Evolutionary conservation across 2,797 vertebrate species (phyloP).

Genomic region (Poeciliopsis turneri): DNA sequence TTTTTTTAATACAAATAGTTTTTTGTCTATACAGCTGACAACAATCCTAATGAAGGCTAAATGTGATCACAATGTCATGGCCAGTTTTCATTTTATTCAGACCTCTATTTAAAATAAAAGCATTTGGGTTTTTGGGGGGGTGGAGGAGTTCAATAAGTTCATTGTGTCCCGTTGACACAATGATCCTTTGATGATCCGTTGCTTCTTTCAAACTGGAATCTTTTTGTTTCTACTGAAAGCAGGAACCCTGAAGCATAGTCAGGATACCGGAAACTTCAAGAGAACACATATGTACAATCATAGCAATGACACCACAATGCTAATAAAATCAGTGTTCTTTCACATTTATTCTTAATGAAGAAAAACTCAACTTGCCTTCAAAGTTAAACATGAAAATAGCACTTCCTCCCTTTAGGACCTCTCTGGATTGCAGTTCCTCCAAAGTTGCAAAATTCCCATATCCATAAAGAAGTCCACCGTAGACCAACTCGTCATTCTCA

Average conservation of each 20-base stretch:
- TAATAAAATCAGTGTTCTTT: not conserved
- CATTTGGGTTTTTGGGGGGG: too few relatives aligned
- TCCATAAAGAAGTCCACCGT: not conserved
- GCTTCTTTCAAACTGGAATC: not conserved
- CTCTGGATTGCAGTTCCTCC: constrained; percentile 7
- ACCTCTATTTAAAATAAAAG: too few relatives aligned
- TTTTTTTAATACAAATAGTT: not conserved
- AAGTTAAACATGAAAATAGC: constrained; percentile 44
- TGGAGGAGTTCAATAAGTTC: too few relatives aligned
- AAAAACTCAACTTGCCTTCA: constrained; percentile 37
- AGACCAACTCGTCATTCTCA: constrained; percentile 28
- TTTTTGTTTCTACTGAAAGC: not conserved
- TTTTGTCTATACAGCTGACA: not conserved
- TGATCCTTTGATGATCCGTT: not conserved
- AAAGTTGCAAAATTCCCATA: rapidly evolving
- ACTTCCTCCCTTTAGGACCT: constrained; percentile 53
- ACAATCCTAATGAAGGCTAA: not conserved
- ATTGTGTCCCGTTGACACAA: too few relatives aligned
- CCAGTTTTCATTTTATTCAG: not conserved
- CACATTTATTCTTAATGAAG: not conserved
- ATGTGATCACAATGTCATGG: not conserved
- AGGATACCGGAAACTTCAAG: not conserved
- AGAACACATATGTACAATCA: not conserved
- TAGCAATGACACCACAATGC: not conserved
- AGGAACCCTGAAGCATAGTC: not conserved